phyloP scores from a whole-genome alignment of 2,113 vertebrate species.

The Asarcornis scutulata region DNA sequence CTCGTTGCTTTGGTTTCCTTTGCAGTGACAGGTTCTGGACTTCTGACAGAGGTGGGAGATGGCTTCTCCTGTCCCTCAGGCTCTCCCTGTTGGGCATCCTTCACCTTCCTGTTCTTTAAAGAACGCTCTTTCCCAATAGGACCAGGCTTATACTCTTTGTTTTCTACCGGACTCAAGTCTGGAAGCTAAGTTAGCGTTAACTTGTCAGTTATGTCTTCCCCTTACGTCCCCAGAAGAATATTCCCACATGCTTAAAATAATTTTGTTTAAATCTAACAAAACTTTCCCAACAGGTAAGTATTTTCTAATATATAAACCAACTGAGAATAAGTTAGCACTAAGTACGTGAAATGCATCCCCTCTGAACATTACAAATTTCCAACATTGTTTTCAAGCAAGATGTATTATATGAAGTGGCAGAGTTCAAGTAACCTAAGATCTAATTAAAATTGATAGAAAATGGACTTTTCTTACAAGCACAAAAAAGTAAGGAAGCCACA shows the following conservation, averaged over 20 bases:
- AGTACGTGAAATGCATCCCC: not conserved
- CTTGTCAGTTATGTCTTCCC: conserved; percentile 33
- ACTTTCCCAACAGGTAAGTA: not conserved
- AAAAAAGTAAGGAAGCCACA: not conserved
- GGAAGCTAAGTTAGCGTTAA: conserved; percentile 84
- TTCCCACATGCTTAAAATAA: not conserved
- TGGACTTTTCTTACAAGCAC: not conserved
- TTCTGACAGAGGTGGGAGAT: conserved; percentile 76
- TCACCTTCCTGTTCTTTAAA: conserved; percentile 95
- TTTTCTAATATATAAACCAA: not conserved
- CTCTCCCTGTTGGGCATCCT: conserved; percentile 90
- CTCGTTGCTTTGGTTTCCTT: conserved; percentile 85
- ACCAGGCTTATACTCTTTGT: conserved; percentile 96
- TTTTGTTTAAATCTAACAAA: not conserved
- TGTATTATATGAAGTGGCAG: not conserved
- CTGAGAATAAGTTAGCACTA: not conserved
- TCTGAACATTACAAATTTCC: not conserved
- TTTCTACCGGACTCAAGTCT: conserved; percentile 91
- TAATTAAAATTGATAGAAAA: not conserved
- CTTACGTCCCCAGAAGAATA: not conserved
- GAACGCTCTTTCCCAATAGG: conserved; percentile 98
- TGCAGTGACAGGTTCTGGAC: conserved; percentile 83
- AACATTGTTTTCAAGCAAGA: not conserved
- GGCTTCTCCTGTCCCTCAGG: conserved; percentile 87
- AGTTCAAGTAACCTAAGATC: not conserved